These are phyloP conservation scores for Cyrtorhinus lividipennis DNA, from an alignment of 1,140 invertebrate species.

Conservation along the genomic window DNA sequence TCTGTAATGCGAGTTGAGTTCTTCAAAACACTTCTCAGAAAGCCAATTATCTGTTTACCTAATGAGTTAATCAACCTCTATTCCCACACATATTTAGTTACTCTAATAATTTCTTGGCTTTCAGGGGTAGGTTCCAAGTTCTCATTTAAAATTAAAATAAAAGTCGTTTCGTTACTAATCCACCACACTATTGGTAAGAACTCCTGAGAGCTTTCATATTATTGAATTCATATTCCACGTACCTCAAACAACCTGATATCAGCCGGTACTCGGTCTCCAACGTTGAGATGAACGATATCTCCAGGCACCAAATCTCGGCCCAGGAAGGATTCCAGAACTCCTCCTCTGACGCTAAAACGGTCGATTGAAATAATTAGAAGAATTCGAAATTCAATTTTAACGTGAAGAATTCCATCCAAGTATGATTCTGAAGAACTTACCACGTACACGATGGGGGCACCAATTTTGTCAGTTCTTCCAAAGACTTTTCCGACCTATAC, in stretches of 20 bases:
- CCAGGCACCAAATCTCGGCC: conserved; percentile 95
- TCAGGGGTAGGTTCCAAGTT: too few relatives aligned
- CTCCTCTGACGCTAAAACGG: conserved; percentile 61
- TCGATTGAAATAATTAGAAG: background rate
- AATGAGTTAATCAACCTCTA: too few relatives aligned
- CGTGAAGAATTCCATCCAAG: background rate
- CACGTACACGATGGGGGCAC: conserved; percentile 83
- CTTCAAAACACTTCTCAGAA: too few relatives aligned
- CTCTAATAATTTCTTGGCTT: too few relatives aligned
- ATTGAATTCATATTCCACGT: too few relatives aligned
- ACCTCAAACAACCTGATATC: conserved; percentile 85
- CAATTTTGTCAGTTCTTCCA: conserved; percentile 95
- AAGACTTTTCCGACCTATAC: conserved; percentile 98
- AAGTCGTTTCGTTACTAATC: too few relatives aligned
- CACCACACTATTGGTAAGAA: too few relatives aligned
- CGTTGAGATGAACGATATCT: conserved; percentile 82
- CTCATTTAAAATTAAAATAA: too few relatives aligned
- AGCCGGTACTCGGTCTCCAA: conserved; percentile 92
- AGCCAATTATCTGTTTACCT: too few relatives aligned
- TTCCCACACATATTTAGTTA: too few relatives aligned
- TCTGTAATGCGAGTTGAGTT: too few relatives aligned
- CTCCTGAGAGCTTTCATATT: too few relatives aligned
- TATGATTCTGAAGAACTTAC: conserved; percentile 34
- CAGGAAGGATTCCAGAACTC: conserved; percentile 74
- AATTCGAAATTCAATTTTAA: background rate